Evolutionary conservation across 1,140 invertebrate species (phyloP), one percentile per base, ranked within the genome.

Genomic region (Caenorhabditis latens): DNA sequence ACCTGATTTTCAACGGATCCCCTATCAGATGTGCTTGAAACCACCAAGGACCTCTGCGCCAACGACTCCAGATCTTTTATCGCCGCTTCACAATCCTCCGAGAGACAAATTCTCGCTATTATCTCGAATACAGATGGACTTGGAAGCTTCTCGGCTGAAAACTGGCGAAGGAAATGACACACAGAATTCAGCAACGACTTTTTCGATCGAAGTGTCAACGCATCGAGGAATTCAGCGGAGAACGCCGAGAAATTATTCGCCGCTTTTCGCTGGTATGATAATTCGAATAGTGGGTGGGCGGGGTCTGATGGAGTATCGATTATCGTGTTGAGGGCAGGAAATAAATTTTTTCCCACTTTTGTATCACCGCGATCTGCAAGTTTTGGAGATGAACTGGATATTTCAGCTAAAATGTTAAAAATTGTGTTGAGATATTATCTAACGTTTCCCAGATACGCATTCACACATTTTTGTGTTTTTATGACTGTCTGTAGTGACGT

Each of bases 91-190:
- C 53, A 79, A 43, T 79, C 71, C 14, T 79, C 71, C n/a, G 71
- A 43, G 50, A 16, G 9, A 50, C 43, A 50, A 4, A 79, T 46
- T 11, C 14, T 24, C 4, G 46, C 71, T 4, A 79, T 8, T 1
- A 46, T 79, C 40, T 79, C 87, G 57, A 88, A 57, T 53, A 63
- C 61, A 9, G 87, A 71, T 5, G 87, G 87, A 84, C 87, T 88
- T 48, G 85, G 85, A 42, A 88, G 71, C 11, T 71, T 83, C 4
- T 57, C 58, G 9, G 40, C 71, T 16, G 82, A 21, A 16, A 50
- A 61, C 1, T 4, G 7, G 6, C 57, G 40, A 9, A 85, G 48
- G 9, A 19, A 16, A 9, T 42, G n/a, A 6, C 24, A 43, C 3
- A 24, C 50, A 0, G 61, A 32, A 4, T 0, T 24, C 14, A 86